Percentiles rank a stretch among this genome's conserved stretches.
phyloP scores from a whole-genome alignment of 1,140 invertebrate genomes.

The Cephus cinctus region DNA sequence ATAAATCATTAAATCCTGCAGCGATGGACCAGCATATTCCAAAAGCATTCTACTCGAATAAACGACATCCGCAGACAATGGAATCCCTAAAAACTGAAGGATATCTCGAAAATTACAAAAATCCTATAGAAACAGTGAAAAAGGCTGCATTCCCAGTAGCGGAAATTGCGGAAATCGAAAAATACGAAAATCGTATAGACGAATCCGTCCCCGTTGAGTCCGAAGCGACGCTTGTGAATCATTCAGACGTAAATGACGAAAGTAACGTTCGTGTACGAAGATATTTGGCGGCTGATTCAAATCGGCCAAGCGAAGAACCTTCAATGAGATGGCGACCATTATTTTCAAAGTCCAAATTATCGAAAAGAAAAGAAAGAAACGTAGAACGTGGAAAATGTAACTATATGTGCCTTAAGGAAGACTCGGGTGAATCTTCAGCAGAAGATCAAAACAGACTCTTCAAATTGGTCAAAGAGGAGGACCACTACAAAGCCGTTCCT shows the following conservation, averaged over 20 bases:
- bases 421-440: conserved; percentile 1
- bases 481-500: background rate
- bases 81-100: background rate
- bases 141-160: too few relatives aligned
- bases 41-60: too few relatives aligned
- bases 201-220: too few relatives aligned
- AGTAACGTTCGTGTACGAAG: background rate
- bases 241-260: background rate
- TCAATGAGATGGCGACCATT: background rate
- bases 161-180: background rate
- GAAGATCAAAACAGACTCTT: background rate
- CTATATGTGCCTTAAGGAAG: conserved; percentile 8
- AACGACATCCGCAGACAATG: background rate
- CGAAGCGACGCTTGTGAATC: too few relatives aligned
- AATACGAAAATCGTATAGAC: background rate
- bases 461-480: background rate
- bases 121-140: background rate
- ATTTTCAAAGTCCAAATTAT: background rate
- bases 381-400: conserved; percentile 1
- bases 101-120: background rate
- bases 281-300: background rate
- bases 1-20: too few relatives aligned
- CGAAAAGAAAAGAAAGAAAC: background rate
- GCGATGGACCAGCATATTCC: too few relatives aligned
- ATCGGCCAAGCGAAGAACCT: background rate